phyloP scores from a whole-genome alignment of 2,888 invertebrate genomes.

The Meloe dianella region DNA sequence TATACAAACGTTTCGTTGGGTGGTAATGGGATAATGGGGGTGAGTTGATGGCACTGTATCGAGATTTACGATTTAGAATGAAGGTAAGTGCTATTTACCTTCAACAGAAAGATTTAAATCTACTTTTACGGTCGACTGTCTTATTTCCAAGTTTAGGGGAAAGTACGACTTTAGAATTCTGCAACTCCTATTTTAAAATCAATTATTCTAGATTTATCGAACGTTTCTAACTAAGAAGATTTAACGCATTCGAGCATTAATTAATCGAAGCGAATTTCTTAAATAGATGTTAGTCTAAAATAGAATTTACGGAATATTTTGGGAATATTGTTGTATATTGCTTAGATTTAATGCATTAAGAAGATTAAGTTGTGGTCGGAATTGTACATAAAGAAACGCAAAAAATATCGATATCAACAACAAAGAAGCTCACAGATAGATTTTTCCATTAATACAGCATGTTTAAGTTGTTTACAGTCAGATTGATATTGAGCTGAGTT shows the following conservation, averaged over 20 bases:
- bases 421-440: background rate
- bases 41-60: slow-evolving; percentile 12
- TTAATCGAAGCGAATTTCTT: background rate
- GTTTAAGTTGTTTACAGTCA: background rate
- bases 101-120: slow-evolving; percentile 23
- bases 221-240: background rate
- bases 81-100: slow-evolving; percentile 27
- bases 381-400: background rate
- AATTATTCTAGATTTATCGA: slow-evolving; percentile 11
- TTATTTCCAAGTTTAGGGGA: slow-evolving; percentile 10
- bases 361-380: background rate
- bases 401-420: background rate
- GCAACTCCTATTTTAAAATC: background rate
- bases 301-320: background rate
- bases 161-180: background rate
- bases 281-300: background rate
- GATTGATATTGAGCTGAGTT: background rate
- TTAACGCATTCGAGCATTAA: background rate
- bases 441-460: background rate
- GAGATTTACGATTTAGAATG: slow-evolving; percentile 22
- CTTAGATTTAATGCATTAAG: background rate
- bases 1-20: background rate
- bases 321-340: background rate
- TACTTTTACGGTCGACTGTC: slow-evolving; percentile 19
- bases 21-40: background rate